Base-by-base conservation (phyloP, 2,797 vertebrate genomes). In the Rhinatrema bivittatum region DNA sequence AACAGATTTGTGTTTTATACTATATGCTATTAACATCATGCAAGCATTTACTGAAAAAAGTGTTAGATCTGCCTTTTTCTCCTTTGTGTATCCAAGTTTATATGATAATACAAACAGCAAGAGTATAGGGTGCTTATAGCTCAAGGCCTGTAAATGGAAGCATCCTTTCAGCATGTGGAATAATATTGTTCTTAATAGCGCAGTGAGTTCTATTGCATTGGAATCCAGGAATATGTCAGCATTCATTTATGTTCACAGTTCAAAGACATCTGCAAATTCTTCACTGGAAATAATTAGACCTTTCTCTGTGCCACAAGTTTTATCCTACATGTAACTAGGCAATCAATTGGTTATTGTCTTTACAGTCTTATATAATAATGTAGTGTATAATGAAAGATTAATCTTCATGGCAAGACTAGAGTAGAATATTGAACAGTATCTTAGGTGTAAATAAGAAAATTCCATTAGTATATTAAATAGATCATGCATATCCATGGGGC, bases 271-370 rank as follows among this genome's bases (percentile, higher is more conserved):
- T 28, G n/a, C 42, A 15, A 29, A 21, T 16, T 34, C 55, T 35
- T 51, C 21, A 10, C 5, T 23, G 46, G 24, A 20, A 39, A 24
- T 45, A 32, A 61, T 51, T 34, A 6, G 20, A 45, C 62, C 61
- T 49, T 43, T 24, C 22, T 46, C 32, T 48, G 32, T 42, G 59
- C 27, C 32, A 28, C 25, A 18, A 16, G 31, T 35, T 40, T 33
- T 47, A 34, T 49, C 33, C n/a, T 40, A 50, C 32, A 16, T 2
- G 2, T 7, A 31, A 30, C 27, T 32, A 7, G 32, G 42, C 7
- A 9, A 7, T 11, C 0, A 3, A 29, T 43, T 15, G 15, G 2
- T 31, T 36, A 32, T 6, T 19, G 10, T 40, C 24, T 35, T 32
- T 5, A 9, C 14, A 17, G 4, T 22, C 12, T 1, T 36, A 3